Percentiles rank a stretch among this genome's conserved stretches.
These are phyloP conservation scores for Alectura lathami DNA, from an alignment of 2,113 vertebrate genomes.

Conservation along the genomic window DNA sequence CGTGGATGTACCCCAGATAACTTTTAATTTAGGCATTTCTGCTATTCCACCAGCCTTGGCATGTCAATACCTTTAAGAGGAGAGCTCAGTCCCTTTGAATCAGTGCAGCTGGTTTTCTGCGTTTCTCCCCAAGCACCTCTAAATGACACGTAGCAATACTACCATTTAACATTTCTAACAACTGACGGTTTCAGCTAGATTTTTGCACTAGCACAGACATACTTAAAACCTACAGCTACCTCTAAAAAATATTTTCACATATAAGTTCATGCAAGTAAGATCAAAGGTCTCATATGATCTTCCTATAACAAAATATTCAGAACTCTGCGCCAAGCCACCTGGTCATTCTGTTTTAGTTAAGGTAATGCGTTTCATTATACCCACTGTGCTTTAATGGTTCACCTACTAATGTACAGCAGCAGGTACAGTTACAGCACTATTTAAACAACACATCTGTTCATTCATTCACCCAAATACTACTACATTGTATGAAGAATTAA, in stretches of 20 bases:
- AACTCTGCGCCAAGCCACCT: neutral
- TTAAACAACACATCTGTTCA: neutral
- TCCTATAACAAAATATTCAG: neutral
- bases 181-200: neutral
- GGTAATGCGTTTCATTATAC: neutral
- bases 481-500: neutral
- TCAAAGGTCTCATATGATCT: neutral
- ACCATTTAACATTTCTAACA: neutral
- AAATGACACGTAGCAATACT: neutral
- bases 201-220: neutral
- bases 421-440: neutral
- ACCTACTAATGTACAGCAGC: neutral
- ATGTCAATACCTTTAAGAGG: neutral
- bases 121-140: neutral
- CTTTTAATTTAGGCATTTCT: constrained; percentile 22
- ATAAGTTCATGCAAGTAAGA: neutral
- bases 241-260: neutral
- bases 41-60: neutral
- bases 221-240: neutral
- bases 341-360: neutral
- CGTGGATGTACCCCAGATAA: neutral
- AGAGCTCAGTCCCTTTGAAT: neutral
- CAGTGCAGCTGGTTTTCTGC: neutral
- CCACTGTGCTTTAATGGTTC: neutral
- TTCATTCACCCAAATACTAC: neutral